These are phyloP conservation scores for Aculops lycopersici DNA, from an alignment of 1,140 invertebrate genomes.

Conservation along the genomic window DNA sequence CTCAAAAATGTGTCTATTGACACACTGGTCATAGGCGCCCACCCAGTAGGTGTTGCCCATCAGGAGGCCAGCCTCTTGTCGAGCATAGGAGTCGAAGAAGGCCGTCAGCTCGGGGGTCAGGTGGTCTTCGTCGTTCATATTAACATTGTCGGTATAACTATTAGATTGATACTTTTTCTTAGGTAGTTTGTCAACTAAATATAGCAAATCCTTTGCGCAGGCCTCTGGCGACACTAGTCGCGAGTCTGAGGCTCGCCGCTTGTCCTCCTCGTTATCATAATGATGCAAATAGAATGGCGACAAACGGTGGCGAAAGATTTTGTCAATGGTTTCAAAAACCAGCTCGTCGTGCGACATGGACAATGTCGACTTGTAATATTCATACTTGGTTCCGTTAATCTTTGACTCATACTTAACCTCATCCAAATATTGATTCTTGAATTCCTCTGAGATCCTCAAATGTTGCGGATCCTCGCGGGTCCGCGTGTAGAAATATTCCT, in stretches of 20 bases:
- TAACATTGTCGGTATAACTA: not conserved
- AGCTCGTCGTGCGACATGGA: not conserved
- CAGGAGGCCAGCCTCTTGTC: not conserved
- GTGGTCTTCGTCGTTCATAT: not conserved
- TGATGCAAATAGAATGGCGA: not conserved
- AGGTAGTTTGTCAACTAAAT: not conserved
- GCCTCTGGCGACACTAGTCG: not conserved
- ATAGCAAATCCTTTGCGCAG: not conserved
- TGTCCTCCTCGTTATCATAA: not conserved
- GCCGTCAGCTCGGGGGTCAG: not conserved
- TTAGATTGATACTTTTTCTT: not conserved
- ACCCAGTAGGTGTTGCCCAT: not conserved
- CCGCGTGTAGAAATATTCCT: too few relatives aligned
- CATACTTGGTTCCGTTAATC: too few relatives aligned
- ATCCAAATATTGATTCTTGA: too few relatives aligned
- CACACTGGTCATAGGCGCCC: not conserved
- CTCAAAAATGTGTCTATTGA: not conserved
- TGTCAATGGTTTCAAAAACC: not conserved
- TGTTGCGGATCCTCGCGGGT: too few relatives aligned
- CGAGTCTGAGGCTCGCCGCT: not conserved
- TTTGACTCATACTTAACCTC: too few relatives aligned
- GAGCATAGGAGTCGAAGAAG: not conserved
- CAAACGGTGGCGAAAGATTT: not conserved
- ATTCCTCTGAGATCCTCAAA: too few relatives aligned
- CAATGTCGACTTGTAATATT: too few relatives aligned